Conservation (phyloP, 92 coral and sea anemone genomes). For the Virgularia gustaviana region DNA sequence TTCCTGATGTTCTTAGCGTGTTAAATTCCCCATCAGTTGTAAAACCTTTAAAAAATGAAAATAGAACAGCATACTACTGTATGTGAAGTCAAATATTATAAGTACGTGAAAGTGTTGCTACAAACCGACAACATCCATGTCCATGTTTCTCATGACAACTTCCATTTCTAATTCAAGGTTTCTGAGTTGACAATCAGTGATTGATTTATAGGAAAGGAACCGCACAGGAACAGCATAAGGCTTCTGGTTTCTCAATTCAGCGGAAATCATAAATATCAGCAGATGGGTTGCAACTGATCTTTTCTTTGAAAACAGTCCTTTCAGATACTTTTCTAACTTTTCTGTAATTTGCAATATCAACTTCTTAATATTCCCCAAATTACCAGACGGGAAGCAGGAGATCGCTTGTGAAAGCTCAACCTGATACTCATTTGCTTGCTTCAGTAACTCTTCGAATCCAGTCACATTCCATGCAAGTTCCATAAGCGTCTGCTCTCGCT, state of each 20-base stretch:
- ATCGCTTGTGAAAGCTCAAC: slow-evolving; percentile 4
- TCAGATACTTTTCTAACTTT: slow-evolving; percentile 17
- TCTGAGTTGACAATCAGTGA: slow-evolving; percentile 49
- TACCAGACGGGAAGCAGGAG: neutral
- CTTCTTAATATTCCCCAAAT: neutral
- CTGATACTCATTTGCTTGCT: slow-evolving; percentile 13
- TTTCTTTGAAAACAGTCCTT: slow-evolving; percentile 49
- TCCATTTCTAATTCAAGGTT: slow-evolving; percentile 40
- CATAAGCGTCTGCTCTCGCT: slow-evolving; percentile 43
- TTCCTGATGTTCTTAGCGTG: slow-evolving; percentile 5
- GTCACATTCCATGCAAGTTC: slow-evolving; percentile 57
- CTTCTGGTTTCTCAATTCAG: slow-evolving; percentile 52
- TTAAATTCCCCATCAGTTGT: slow-evolving; percentile 9
- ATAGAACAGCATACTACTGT: neutral
- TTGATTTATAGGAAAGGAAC: slow-evolving; percentile 42
- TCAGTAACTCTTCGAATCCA: slow-evolving; percentile 59
- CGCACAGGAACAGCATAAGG: slow-evolving; percentile 63
- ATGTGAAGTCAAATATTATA: neutral
- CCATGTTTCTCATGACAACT: slow-evolving; percentile 37
- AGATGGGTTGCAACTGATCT: slow-evolving; percentile 57
- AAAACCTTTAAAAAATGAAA: slow-evolving; percentile 16
- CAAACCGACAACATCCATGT: slow-evolving; percentile 61
- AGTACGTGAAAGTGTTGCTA: neutral
- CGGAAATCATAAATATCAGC: slow-evolving; percentile 58
- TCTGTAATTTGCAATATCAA: neutral